These are phyloP conservation scores for Puntigrus tetrazona DNA, from an alignment of 2,113 vertebrate species.

Conservation along the genomic window DNA sequence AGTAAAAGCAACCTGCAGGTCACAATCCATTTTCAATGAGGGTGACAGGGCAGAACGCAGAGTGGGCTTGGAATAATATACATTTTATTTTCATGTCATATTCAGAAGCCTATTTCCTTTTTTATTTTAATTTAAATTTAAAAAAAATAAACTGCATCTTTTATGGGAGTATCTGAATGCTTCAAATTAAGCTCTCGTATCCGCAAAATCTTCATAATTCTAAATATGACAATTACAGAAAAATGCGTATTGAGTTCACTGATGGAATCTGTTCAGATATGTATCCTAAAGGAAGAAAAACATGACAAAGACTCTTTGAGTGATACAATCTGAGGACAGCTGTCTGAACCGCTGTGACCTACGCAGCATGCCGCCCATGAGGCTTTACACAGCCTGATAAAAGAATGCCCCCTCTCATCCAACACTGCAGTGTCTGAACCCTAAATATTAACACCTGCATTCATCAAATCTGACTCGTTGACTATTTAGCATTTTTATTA, in stretches of 20 bases:
- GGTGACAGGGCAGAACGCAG: neutral
- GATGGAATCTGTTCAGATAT: constrained; percentile 29
- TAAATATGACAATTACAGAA: neutral
- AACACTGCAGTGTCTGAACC: constrained; percentile 3
- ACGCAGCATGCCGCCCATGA: neutral
- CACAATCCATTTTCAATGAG: neutral
- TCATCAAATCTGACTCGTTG: constrained; percentile 17
- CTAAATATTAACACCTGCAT: constrained; percentile 17
- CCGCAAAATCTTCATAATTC: neutral
- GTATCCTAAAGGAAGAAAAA: neutral
- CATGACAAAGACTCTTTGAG: constrained; percentile 27
- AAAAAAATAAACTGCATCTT: neutral
- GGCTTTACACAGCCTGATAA: constrained; percentile 5
- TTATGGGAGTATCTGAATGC: neutral
- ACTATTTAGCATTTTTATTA: constrained; percentile 39
- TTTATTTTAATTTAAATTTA: too few relatives aligned
- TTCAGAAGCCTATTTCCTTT: too few relatives aligned
- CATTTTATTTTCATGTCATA: neutral
- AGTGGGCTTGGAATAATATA: neutral
- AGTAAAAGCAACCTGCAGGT: neutral
- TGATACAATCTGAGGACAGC: constrained; percentile 14
- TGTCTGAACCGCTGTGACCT: neutral
- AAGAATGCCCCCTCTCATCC: neutral
- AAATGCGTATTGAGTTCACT: neutral
- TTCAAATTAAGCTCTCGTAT: neutral